Evolutionary conservation across 1,140 invertebrate genomes (phyloP).

Genomic region (Hestina assimilis): DNA sequence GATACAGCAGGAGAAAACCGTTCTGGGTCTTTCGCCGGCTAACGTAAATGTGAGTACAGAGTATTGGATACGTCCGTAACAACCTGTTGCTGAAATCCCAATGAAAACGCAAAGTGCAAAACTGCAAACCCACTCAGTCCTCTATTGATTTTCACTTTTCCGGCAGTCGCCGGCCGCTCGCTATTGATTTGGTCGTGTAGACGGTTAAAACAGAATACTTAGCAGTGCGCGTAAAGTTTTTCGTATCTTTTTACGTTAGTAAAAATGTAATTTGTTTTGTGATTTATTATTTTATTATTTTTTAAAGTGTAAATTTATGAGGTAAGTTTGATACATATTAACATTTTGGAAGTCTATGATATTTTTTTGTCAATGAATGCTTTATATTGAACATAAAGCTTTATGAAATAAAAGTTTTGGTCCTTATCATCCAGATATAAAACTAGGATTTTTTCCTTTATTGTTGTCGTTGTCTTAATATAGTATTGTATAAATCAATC

Average conservation of each 20-base stretch:
- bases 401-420: too few relatives aligned
- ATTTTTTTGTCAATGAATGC: too few relatives aligned
- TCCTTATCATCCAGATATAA: too few relatives aligned
- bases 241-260: neutral
- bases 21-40: constrained; percentile 43
- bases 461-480: too few relatives aligned
- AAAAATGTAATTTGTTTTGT: constrained; percentile 7
- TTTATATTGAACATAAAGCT: too few relatives aligned
- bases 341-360: too few relatives aligned
- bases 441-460: too few relatives aligned
- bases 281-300: neutral
- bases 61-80: neutral
- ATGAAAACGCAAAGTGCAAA: constrained; percentile 14
- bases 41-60: constrained; percentile 37
- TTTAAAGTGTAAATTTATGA: neutral
- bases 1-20: constrained; percentile 66
- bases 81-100: constrained; percentile 35
- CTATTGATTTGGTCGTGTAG: constrained; percentile 16
- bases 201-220: constrained; percentile 2
- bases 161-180: constrained; percentile 17
- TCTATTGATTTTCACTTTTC: constrained; percentile 27
- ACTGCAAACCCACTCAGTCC: too few relatives aligned
- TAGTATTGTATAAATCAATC: too few relatives aligned
- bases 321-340: too few relatives aligned
- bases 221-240: neutral